These are phyloP conservation scores for Drosophila nigricruria DNA, from an alignment of 2,888 invertebrate species.

Conservation along the genomic window DNA sequence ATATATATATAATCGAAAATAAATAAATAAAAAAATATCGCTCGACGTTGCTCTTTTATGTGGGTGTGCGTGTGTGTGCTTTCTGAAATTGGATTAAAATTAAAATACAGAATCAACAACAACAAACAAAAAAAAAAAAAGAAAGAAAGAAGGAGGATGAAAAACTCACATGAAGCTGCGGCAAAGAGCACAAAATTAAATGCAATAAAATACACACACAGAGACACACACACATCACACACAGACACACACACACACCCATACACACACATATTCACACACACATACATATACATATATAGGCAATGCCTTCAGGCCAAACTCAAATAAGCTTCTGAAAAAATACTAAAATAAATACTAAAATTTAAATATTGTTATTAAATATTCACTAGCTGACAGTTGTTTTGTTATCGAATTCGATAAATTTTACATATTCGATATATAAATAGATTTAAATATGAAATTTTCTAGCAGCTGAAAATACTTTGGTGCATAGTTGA, in stretches of 20 bases:
- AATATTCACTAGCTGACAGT: neutral
- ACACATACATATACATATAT: neutral
- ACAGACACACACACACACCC: accelerated
- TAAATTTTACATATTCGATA: neutral
- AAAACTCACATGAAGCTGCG: constrained; percentile 19
- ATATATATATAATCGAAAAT: constrained; percentile 46
- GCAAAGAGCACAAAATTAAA: constrained; percentile 63
- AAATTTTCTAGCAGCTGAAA: no score
- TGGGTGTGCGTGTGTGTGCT: constrained; percentile 20
- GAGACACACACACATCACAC: neutral
- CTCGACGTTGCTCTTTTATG: constrained; percentile 11
- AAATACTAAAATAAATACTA: neutral
- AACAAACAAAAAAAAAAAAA: neutral
- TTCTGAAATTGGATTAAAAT: constrained; percentile 75
- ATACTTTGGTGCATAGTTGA: no score
- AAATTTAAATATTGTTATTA: neutral
- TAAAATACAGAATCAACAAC: constrained; percentile 60
- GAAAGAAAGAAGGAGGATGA: neutral
- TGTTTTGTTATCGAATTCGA: neutral
- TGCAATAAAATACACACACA: constrained; percentile 65
- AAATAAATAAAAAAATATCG: constrained; percentile 20
- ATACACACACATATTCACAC: neutral
- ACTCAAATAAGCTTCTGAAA: neutral
- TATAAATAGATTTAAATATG: no score
- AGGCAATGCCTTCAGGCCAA: constrained; percentile 19